These are phyloP conservation scores for Tamias sibiricus DNA, from an alignment of 2,113 vertebrate species.

Conservation along the genomic window DNA sequence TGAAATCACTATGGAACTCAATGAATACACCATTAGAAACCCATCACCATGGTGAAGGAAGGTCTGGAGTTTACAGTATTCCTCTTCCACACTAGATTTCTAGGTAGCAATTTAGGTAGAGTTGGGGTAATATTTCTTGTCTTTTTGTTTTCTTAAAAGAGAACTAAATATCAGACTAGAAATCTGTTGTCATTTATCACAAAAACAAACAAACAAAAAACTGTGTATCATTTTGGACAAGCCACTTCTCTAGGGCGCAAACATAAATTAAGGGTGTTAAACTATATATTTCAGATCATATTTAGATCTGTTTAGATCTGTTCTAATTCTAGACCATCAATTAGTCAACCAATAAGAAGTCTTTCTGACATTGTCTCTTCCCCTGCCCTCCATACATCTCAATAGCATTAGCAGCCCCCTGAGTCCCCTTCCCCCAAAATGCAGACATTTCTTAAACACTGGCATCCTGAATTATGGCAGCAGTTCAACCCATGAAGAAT, in stretches of 20 bases:
- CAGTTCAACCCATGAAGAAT: neutral
- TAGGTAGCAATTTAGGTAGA: neutral
- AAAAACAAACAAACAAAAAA: neutral
- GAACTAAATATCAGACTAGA: neutral
- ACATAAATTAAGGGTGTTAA: slow-evolving; percentile 40
- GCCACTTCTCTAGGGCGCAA: neutral
- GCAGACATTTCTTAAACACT: neutral
- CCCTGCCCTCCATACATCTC: neutral
- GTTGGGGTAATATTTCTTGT: neutral
- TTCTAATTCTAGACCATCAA: neutral
- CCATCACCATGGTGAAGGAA: neutral
- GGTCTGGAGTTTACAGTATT: neutral
- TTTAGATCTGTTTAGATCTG: neutral
- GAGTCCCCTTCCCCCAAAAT: neutral
- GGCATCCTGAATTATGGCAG: neutral
- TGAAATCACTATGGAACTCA: neutral
- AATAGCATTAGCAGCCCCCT: neutral
- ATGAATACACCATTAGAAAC: neutral
- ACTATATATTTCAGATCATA: slow-evolving; percentile 18
- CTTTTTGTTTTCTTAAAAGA: neutral
- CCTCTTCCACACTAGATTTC: neutral
- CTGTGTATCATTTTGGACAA: neutral
- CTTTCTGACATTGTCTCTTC: neutral
- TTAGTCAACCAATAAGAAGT: neutral
- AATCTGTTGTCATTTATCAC: neutral